Base-by-base conservation (phyloP, 2,888 invertebrate species). In the Andrena haemorrhoa region DNA sequence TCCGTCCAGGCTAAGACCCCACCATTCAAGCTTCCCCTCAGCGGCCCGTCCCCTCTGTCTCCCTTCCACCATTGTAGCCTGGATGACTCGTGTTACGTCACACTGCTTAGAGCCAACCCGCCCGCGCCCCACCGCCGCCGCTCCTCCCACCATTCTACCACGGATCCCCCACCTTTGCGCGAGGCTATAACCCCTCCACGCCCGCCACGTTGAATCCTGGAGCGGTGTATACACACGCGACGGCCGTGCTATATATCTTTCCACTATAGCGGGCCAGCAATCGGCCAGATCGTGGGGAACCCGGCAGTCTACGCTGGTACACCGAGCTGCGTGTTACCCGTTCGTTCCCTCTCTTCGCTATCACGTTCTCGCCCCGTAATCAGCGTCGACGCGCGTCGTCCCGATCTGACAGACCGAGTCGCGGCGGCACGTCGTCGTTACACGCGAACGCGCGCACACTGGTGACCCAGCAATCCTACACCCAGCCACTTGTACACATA, bases 261-360 rank as follows among this genome's bases (percentile, higher is more conserved):
- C 69, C 79, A 77, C 83, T 84, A 85, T 88, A 88, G 81, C 88
- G 81, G 56, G 85, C 85, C 82, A 85, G 83, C 86, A 85, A 75
- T 86, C 86, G 80, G 77, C 82, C 58, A 86, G 77, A 80, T 71
- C 86, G 86, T 82, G 85, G 82, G 86, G 85, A 80, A 80, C 78
- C 81, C 84, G 87, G 85, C 92, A 92, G 91, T 92, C 91, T 91
- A 89, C 88, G 90, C 89, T 90, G 91, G 90, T 90, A 90, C 91
- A 90, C 88, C 91, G 90, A 90, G 89, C 88, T 89, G 90, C 86
- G 89, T 90, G 90, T 88, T 87, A 85, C 82, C 72, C 84, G 85
- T 85, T 56, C 56, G 56, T 56, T 56, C 86, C 79, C 82, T 83
- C 85, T 82, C 73, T 87, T 56, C 72, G 80, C 70, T 78, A 82